Base-by-base conservation (phyloP, 2,113 vertebrate genomes). In the Cricetomys ansorgei region DNA sequence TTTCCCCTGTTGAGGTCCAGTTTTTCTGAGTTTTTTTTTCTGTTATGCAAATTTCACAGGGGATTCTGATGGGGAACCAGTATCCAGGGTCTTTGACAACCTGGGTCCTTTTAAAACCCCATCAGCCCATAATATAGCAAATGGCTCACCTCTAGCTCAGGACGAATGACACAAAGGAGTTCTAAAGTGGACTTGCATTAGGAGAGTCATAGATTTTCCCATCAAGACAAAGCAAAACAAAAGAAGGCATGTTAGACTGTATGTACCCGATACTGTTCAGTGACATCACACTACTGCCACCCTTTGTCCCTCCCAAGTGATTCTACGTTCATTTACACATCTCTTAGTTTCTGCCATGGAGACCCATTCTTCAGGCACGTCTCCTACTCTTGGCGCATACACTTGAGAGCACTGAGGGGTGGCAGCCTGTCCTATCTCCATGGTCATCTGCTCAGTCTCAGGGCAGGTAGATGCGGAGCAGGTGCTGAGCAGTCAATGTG, bases 401-500 rank as follows among this genome's bases (percentile, higher is more conserved):
- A 73, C 7, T 25, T 15, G 16, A 73, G 45, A 13, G 43, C 4
- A 16, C 16, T 27, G 4, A 29, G 23, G n/a, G 3, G 5, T 85
- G 67, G 57, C 0, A 64, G 29, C 5, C 19, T 69, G 10, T 53
- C 27, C 48, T 37, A 10, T 69, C 16, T 17, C n/a, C 3, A 27
- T 37, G 15, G 59, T 4, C 23, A 55, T 13, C 8, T 50, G 40
- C 19, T 27, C 5, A 5, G 13, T 29, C 62, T 75, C 21, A 7
- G n/a, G 73, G 65, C 5, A 7, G n/a, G 65, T 6, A 16, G 27
- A 3, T 17, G 25, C 31, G 37, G 16, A 53, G 48, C 4, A 89
- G 64, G 5, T 16, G 2, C 40, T 48, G 3, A 57, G 9, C 2
- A 2, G 15, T 19, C 0, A 0, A 62, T 5, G 9, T 0, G 1